Evolutionary conservation across 1,140 invertebrate genomes (phyloP), one percentile per base, ranked within the genome.

Genomic region (Vanessa tameamea): DNA sequence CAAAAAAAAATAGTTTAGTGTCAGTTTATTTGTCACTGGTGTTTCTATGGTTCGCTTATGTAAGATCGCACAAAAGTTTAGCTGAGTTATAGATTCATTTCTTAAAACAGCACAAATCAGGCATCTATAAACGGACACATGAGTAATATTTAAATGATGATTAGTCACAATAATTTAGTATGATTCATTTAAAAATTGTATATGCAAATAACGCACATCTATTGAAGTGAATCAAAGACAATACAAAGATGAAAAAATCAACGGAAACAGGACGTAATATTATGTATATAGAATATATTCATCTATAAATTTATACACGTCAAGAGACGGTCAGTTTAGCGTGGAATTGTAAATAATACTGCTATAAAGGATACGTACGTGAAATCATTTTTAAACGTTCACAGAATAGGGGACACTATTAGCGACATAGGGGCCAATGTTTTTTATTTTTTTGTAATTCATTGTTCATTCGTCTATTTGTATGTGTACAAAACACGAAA

Each of bases 231-330:
- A 57, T 23, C 53, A 12, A 65, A 51, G 64, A 67, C 65, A 67
- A 67, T 67, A 23, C n/a, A 16, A 37, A 53, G 50, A 47, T 13
- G 15, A 59, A 57, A 69, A 23, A 69, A 69, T 57, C 20, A 26
- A 69, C 66, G 66, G 66, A 69, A 68, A 69, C 66, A 57, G 66
- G 66, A 69, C 16, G 11, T 47, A 61, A 37, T 61, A 15, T 8
- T 37, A 61, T 61, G 57, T 61, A 61, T 61, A 13, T 37, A 15
- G 57, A 61, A 61, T 61, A 37, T 15, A 31, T 61, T 61, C 3
- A 37, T 31, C 20, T 51, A 51, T n/a, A 51, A 15, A 55, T 20
- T 55, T 50, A n/a, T 50, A 15, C 48, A 43, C 37, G 37, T 43
- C 1, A 43, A 43, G 6, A 43, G 37, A 43, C 9, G 37, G 37